Evolutionary conservation across 2,888 invertebrate species (phyloP).

Genomic region (Dicyrtoma fusca): DNA sequence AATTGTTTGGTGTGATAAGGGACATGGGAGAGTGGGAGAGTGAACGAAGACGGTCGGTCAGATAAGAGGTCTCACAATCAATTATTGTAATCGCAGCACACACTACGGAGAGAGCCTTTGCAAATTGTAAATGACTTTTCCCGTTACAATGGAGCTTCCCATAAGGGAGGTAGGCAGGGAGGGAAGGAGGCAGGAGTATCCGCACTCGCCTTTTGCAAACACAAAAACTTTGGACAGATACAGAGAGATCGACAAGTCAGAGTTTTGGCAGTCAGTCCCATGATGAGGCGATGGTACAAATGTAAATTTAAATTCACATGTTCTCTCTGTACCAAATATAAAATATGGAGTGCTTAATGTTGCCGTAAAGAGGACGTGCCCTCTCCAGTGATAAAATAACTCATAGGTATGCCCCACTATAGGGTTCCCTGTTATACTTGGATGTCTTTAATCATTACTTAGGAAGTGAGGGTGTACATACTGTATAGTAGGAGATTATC

Average conservation of each 20-base stretch:
- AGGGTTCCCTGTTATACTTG: not conserved
- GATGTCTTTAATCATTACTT: not conserved
- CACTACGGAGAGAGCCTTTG: slow-evolving; percentile 14
- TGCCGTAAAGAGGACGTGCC: slow-evolving; percentile 5
- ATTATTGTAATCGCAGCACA: not conserved
- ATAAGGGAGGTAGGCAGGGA: slow-evolving; percentile 20
- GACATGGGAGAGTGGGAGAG: too few species aligned
- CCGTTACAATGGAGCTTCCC: slow-evolving; percentile 30
- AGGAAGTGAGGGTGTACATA: not conserved
- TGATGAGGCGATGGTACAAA: too few species aligned
- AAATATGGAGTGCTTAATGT: not conserved
- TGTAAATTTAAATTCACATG: not conserved
- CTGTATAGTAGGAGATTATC: slow-evolving; percentile 11
- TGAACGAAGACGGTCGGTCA: too few species aligned
- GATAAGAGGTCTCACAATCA: not conserved
- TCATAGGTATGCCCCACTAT: not conserved
- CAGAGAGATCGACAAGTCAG: too few species aligned
- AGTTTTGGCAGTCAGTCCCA: too few species aligned
- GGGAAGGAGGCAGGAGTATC: not conserved
- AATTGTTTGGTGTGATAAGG: too few species aligned
- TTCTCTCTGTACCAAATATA: not conserved
- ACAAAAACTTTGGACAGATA: slow-evolving; percentile 2
- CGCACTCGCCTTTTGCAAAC: slow-evolving; percentile 27
- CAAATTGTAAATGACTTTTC: slow-evolving; percentile 34
- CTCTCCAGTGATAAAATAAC: slow-evolving; percentile 2